A percentile compares a stretch with the other conserved stretches of the same genome.
These are phyloP conservation scores for Rafetus swinhoei DNA, from an alignment of 2,113 vertebrate genomes.

Conservation along the genomic window DNA sequence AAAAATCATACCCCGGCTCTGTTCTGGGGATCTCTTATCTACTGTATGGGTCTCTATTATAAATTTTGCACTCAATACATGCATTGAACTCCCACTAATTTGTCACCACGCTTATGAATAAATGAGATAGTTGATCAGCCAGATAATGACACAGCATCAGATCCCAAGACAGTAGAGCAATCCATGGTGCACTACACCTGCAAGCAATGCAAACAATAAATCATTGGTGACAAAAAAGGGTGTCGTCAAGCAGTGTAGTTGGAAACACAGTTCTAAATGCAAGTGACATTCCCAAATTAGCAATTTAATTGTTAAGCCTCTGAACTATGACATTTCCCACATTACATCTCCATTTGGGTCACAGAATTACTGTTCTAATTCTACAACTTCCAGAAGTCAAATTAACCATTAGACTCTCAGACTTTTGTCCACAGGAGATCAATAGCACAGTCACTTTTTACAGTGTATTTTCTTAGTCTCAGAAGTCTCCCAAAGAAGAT, in stretches of 20 bases:
- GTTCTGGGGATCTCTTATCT: no score
- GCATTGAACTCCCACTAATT: neutral
- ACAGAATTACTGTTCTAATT: neutral
- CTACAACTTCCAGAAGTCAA: no score
- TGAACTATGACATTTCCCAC: neutral
- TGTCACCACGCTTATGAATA: neutral
- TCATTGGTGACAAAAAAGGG: no score
- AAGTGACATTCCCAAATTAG: fast-evolving
- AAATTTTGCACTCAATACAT: no score
- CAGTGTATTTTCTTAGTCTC: no score
- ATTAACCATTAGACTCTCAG: no score
- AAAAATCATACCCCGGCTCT: no score
- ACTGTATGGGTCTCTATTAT: no score
- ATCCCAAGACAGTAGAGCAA: neutral
- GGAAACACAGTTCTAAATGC: neutral
- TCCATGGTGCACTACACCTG: neutral
- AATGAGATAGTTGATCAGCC: neutral
- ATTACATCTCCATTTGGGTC: neutral
- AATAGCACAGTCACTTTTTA: no score
- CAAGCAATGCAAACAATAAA: neutral
- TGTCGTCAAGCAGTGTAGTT: no score
- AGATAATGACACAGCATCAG: neutral
- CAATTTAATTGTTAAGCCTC: neutral
- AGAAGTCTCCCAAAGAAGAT: no score
- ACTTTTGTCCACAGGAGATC: no score